Percentiles rank a stretch among this genome's conserved stretches.
Conservation (phyloP, 2,888 invertebrate species). For the Trichacis sp. region DNA sequence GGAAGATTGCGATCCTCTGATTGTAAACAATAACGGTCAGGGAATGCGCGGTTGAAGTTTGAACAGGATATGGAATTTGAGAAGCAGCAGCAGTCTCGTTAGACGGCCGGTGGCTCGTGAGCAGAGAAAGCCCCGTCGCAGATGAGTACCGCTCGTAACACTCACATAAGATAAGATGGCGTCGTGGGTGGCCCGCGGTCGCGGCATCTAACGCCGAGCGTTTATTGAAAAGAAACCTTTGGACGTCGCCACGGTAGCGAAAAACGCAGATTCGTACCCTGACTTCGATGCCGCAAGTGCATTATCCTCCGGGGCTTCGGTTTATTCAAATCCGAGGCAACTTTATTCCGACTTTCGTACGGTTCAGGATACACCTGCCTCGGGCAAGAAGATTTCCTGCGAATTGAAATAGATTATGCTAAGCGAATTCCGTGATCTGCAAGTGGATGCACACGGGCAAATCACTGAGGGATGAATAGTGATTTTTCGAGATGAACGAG, state of each 20-base stretch:
- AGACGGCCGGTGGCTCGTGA: conserved; percentile 22
- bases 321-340: conserved; percentile 4
- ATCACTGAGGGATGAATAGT: too few species aligned
- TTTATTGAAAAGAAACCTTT: not conserved
- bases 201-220: conserved; percentile 27
- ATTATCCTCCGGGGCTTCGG: conserved; percentile 15
- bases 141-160: conserved; percentile 48
- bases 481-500: too few species aligned
- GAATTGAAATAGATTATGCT: conserved; percentile 9
- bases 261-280: too few species aligned
- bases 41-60: conserved; percentile 47
- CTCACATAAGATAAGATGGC: conserved; percentile 62
- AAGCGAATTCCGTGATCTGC: conserved; percentile 1
- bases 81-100: conserved; percentile 51
- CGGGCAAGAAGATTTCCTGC: too few species aligned
- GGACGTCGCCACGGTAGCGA: not conserved
- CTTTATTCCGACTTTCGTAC: conserved; percentile 14
- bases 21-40: conserved; percentile 30
- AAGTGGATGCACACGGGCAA: conserved; percentile 13
- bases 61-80: conserved; percentile 66
- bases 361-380: too few species aligned
- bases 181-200: conserved; percentile 63
- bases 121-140: conserved; percentile 25
- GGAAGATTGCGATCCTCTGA: conserved; percentile 31
- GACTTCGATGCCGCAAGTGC: too few species aligned